A percentile compares a stretch with the other conserved stretches of the same genome.
phyloP scores from a whole-genome alignment of 1,140 invertebrate genomes.

The Drosophila guanche region DNA sequence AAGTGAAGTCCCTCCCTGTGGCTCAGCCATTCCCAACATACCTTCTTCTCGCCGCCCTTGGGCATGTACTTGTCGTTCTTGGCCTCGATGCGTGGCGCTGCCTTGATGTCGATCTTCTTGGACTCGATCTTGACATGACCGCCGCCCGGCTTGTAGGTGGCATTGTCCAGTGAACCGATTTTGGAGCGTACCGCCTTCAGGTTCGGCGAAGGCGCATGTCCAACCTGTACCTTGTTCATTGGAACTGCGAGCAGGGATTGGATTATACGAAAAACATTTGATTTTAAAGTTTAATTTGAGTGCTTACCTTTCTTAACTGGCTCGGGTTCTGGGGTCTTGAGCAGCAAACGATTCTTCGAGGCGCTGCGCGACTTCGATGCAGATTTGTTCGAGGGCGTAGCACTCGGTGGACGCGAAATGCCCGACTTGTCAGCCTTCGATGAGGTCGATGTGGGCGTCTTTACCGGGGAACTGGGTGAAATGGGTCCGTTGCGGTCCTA shows the following conservation, averaged over 20 bases:
- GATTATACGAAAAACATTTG: constrained; percentile 28
- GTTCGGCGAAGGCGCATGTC: constrained; percentile 94
- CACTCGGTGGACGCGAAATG: constrained; percentile 77
- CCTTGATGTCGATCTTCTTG: constrained; percentile 93
- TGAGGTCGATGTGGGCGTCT: constrained; percentile 82
- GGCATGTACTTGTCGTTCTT: constrained; percentile 96
- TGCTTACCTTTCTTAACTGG: constrained; percentile 90
- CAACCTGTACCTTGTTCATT: constrained; percentile 97
- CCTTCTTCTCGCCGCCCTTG: constrained; percentile 96
- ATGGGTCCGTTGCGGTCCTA: constrained; percentile 83
- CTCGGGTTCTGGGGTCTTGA: constrained; percentile 83
- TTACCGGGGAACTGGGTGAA: constrained; percentile 81
- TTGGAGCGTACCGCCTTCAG: constrained; percentile 95
- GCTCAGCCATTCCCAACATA: constrained; percentile 82
- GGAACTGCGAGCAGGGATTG: constrained; percentile 87
- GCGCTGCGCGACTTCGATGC: constrained; percentile 78
- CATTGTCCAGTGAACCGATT: constrained; percentile 97
- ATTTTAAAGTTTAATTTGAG: neutral
- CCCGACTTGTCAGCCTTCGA: constrained; percentile 78
- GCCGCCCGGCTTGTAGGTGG: constrained; percentile 95
- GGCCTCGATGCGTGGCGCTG: constrained; percentile 92
- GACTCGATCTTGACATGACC: constrained; percentile 96
- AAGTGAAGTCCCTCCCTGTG: neutral
- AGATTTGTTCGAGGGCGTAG: constrained; percentile 82
- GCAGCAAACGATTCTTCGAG: constrained; percentile 78